Evolutionary conservation across 2,113 vertebrate genomes (phyloP).

Genomic region (Puntigrus tetrazona): DNA sequence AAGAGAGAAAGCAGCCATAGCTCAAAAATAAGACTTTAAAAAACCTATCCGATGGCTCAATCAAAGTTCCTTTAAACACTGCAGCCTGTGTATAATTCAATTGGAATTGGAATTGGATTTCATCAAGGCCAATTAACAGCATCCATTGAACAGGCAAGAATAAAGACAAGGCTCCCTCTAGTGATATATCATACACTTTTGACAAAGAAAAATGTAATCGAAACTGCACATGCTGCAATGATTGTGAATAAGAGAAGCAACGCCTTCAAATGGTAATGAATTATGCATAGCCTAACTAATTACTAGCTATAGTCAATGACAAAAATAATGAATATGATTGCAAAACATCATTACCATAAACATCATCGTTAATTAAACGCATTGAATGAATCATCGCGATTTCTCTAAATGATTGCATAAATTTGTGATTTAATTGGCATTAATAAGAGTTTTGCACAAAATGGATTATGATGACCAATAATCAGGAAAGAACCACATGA

Average conservation of each 20-base stretch:
- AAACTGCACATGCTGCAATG: not conserved
- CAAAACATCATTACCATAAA: not conserved
- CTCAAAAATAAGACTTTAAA: not conserved
- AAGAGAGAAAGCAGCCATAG: not conserved
- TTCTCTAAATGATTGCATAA: not conserved
- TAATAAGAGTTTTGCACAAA: not conserved
- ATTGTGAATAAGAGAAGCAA: not conserved
- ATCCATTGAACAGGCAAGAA: not conserved
- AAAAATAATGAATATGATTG: not conserved
- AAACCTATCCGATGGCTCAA: not conserved
- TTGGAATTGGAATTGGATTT: not conserved
- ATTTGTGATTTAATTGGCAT: not conserved
- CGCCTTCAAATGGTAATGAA: not conserved
- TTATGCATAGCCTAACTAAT: not conserved
- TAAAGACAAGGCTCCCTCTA: constrained; percentile 56
- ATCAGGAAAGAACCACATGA: not conserved
- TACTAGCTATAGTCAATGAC: not conserved
- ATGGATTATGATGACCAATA: not conserved
- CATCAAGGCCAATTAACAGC: not conserved
- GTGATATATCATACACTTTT: not conserved
- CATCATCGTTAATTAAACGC: not conserved
- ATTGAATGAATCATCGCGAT: not conserved
- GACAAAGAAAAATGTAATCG: not conserved
- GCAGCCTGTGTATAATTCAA: not conserved
- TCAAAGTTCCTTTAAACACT: not conserved